Evolutionary conservation across 2,113 vertebrate genomes (phyloP).

Genomic region (Petrocephalus microphthalmus): DNA sequence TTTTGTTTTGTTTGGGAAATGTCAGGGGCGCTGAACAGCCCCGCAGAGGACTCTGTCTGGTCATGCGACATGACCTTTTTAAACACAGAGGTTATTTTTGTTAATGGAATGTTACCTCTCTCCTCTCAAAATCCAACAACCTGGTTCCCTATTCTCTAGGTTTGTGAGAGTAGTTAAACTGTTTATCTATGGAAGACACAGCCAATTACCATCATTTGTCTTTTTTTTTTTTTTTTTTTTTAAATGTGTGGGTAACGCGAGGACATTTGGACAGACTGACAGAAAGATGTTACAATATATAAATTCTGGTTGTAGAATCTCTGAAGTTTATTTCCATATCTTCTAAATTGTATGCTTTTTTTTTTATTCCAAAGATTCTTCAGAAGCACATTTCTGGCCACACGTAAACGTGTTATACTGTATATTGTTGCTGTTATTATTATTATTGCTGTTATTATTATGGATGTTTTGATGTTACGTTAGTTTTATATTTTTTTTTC

Average conservation of each 20-base stretch:
- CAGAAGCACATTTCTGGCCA: constrained; percentile 22
- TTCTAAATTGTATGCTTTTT: constrained; percentile 13
- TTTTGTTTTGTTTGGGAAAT: not conserved
- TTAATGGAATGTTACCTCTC: not conserved
- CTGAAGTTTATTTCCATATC: constrained; percentile 9
- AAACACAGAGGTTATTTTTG: constrained; percentile 15
- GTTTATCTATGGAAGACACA: not conserved
- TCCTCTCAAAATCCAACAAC: not conserved
- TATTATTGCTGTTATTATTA: not conserved
- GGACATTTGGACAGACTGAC: not conserved
- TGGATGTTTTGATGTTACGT: constrained; percentile 9
- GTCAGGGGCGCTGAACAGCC: not conserved
- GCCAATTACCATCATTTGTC: not conserved
- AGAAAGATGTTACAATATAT: not conserved
- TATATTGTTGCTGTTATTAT: constrained; percentile 18
- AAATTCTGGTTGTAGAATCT: constrained; percentile 1
- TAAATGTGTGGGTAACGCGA: not conserved
- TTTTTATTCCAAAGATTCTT: constrained; percentile 26
- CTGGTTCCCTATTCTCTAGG: not conserved
- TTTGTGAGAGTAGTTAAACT: not conserved
- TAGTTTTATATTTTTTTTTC: not conserved
- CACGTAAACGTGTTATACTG: not conserved
- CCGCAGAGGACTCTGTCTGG: not conserved
- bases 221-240: constrained; percentile 10
- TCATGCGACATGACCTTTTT: not conserved